Base-by-base conservation (phyloP, 2,888 invertebrate genomes). In the Ochlodes sylvanus region DNA sequence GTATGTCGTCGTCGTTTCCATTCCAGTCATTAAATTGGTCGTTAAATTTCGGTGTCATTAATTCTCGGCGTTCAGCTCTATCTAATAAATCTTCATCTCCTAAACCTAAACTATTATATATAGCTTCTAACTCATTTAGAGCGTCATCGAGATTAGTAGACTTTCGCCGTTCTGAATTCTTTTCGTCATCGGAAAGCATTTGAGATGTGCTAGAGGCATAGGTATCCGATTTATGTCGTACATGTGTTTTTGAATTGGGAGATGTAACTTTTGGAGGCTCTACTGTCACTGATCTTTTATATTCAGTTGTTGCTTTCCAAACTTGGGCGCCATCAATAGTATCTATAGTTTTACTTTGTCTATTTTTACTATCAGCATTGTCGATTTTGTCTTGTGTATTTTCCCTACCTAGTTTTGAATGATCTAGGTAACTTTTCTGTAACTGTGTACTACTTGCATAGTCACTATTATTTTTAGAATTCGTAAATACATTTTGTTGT, bases 101-200 rank as follows among this genome's bases (percentile, higher is more conserved):
- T 62, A 98, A 91, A n/a, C 96, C 96, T 68, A 98, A 94, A 77
- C 97, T 98, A 77, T 97, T 97, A 82, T 97, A 97, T 80, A 98
- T 98, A n/a, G 97, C 96, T 92, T 98, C 98, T 66, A 98, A 87
- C 87, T 98, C 98, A 77, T 96, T 96, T 27, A 98, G 94, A 63
- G 98, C 98, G 80, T 98, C 98, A 81, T 98, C 98, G 47, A 98
- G 93, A 85, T 97, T 97, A 15, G 96, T 95, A 2, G 97, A 96
- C 84, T 96, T 96, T 75, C 95, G 89, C 76, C 94, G 88, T 76
- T 93, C 92, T 66, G 92, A 92, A 76, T 79, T 84, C 75, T 88
- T 90, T 75, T 94, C 94, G 63, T 94, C 92, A 57, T 94, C 89
- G 69, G 93, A 93, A 70, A 87, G 85, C 82, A 92, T 75, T 89